Evolutionary conservation across 2,113 vertebrate species (phyloP), one percentile per base, ranked within the genome.

Genomic region (Sterrhoptilus dennistouni): DNA sequence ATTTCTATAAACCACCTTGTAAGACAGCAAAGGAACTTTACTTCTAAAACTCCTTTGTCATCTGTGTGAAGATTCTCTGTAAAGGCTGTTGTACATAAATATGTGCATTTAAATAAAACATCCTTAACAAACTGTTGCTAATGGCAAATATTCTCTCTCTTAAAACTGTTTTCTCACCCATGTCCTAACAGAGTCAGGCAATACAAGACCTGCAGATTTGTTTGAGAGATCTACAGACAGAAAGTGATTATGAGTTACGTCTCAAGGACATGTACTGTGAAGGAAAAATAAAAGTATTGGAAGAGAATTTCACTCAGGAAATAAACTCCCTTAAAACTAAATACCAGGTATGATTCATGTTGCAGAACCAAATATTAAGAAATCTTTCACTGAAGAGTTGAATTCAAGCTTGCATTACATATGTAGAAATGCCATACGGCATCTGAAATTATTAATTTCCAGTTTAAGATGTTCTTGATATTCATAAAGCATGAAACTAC

Each of bases 261-360:
- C 98, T 99, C 45, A 99, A 98, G 95, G 99, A 99, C 87, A 98
- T 99, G 96, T 98, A 97, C 96, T 98, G 98, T 96, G 98, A 97
- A 12, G 98, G 99, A 97, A 99, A 99, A 97, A 98, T 99, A 84
- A 99, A 98, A 94, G 98, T 98, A 72, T 95, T 99, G 54, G 98
- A 98, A 4, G 98, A 99, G 65, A 98, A 98, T 87, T 99, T 99
- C 60, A 94, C 97, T 59, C 97, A 98, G 94, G 98, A 99, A 97
- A 98, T 99, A 95, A 97, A 97, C 42, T 97, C 97, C 27, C 97
- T 99, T 79, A 98, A 98, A 95, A 97, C 90, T 3, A 97, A 98
- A 93, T 97, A 98, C 75, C 98, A 99, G 99, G 99, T 99, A 83
- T 87, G 94, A 91, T 42, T 91, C 56, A 53, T 81, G 45, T 35